A percentile compares a stretch with the other conserved stretches of the same genome.
These are phyloP conservation scores for Ecliptopera silaceata DNA, from an alignment of 2,888 invertebrate species.

Conservation along the genomic window DNA sequence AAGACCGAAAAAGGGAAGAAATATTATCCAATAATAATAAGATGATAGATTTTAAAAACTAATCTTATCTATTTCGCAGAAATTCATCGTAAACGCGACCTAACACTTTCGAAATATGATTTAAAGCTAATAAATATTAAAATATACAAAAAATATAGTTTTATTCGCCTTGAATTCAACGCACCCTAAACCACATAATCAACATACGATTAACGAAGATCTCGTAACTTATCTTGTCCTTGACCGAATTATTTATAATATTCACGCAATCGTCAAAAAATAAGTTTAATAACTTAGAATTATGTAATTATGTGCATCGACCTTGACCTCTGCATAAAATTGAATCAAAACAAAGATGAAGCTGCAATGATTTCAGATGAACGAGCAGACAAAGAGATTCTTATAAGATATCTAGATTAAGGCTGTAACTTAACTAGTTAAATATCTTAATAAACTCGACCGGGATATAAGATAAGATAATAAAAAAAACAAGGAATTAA, in stretches of 20 bases:
- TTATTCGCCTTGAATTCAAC: conserved; percentile 19
- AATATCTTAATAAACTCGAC: too few relatives aligned
- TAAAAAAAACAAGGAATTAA: too few relatives aligned
- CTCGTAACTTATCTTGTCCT: conserved; percentile 14
- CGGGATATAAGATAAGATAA: too few relatives aligned
- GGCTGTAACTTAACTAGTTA: too few relatives aligned
- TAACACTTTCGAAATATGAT: conserved; percentile 9
- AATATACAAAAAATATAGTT: conserved; percentile 3
- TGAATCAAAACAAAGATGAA: background rate
- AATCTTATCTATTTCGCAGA: too few relatives aligned
- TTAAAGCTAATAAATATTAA: conserved; percentile 9
- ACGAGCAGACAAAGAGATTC: too few relatives aligned
- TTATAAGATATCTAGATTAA: too few relatives aligned
- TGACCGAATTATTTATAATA: conserved; percentile 17
- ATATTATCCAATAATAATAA: too few relatives aligned
- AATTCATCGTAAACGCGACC: background rate
- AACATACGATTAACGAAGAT: conserved; percentile 16
- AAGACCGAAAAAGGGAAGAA: too few relatives aligned
- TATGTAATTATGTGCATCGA: conserved; percentile 2
- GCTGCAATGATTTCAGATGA: background rate
- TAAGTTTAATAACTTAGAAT: background rate
- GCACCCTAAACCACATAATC: conserved; percentile 14
- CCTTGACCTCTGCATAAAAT: conserved; percentile 10
- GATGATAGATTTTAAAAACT: too few relatives aligned
- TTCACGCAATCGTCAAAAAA: conserved; percentile 9